Evolutionary conservation across 2,888 invertebrate genomes (phyloP), one percentile per base, ranked within the genome.

Genomic region (Cerceris ruficornis): DNA sequence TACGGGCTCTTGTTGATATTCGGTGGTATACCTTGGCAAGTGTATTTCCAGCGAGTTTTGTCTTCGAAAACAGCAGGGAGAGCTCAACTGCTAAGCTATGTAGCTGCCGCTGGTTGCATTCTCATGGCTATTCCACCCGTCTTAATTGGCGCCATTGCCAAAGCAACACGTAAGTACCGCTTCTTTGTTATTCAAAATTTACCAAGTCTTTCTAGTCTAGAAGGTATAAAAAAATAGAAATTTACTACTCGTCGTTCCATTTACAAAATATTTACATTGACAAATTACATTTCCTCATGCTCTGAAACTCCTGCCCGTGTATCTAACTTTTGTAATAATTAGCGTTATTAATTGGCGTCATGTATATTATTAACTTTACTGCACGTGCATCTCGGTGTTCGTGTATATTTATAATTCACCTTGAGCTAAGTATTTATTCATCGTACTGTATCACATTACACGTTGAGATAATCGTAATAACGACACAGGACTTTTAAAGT

Each of bases 41-140:
- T 99, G 43, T 99, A 99, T 92, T 99, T 99, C 93, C 99, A 99
- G 94, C 95, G 99, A 55, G 99, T 99, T 66, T 93, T 99, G 88
- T 99, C 99, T 77, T 98, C 98, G 90, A 98, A 98, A 94, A 97
- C 98, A 0, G 98, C 99, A 0, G 95, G 95, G 7, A 95, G 98
- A 69, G 99, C 99, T 55, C 98, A 99, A 93, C 92, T 98, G 68
- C 94, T 99, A 85, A 99, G 98, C 41, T 99, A 98, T 93, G 98
- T 99, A 65, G 99, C 99, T 0, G 99, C 99, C 7, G 93, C 97
- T 80, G 99, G 99, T 17, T 99, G 99, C 93, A 95, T 99, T 88
- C 93, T 99, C 89, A 98, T 99, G 98, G 98, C 99, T 61, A 96
- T 99, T 87, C 99, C 99, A 49, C 98, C 99, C 2, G 97, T 99